Evolutionary conservation across 2,113 vertebrate species (phyloP).

Genomic region (Cyphomyrus plagiostoma): DNA sequence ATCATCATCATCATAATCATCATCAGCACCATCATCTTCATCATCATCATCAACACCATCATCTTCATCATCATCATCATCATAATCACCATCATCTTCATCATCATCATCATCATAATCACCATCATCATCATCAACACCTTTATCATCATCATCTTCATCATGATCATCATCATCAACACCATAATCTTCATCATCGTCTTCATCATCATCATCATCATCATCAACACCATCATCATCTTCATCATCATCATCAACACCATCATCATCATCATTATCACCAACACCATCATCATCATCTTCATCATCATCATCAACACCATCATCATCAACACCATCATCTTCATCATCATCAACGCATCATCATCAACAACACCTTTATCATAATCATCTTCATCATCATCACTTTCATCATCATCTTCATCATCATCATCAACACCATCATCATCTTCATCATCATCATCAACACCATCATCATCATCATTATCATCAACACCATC

Average conservation of each 20-base stretch:
- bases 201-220: not conserved
- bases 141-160: not conserved
- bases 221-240: not conserved
- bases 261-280: not conserved
- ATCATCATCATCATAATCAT: not conserved
- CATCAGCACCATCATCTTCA: not conserved
- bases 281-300: not conserved
- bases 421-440: too few species aligned
- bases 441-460: not conserved
- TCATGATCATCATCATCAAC: not conserved
- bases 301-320: not conserved
- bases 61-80: not conserved
- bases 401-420: too few species aligned
- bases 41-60: not conserved
- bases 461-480: not conserved
- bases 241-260: too few species aligned
- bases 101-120: not conserved
- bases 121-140: not conserved
- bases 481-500: not conserved
- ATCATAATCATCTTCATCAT: too few species aligned
- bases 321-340: not conserved
- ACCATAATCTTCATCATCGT: not conserved
- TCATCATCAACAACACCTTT: not conserved
- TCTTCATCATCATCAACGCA: not conserved
- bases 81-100: not conserved